Percentiles rank a stretch among this genome's conserved stretches.
Conservation (phyloP, 1,140 invertebrate genomes). For the Drosophila sulfurigaster region DNA sequence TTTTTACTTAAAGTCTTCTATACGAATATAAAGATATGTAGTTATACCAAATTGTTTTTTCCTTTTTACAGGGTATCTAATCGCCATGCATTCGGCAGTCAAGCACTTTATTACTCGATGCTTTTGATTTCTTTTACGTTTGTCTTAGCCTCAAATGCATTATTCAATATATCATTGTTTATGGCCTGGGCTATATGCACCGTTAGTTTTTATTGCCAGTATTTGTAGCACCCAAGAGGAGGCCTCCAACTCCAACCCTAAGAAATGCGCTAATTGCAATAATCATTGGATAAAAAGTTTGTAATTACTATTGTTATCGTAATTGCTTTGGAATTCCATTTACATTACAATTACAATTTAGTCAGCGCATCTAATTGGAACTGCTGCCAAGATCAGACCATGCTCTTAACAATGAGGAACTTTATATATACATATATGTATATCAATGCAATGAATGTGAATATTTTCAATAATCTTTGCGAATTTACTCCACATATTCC, state of each 20-base stretch:
- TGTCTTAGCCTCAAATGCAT: slow-evolving; percentile 55
- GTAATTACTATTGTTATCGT: slow-evolving; percentile 52
- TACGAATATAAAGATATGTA: too few relatives aligned
- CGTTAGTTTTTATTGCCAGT: slow-evolving; percentile 51
- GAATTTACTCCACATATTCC: neutral
- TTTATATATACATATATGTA: neutral
- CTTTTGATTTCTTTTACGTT: neutral
- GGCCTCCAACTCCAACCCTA: slow-evolving; percentile 16
- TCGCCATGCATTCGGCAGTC: neutral
- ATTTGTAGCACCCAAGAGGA: neutral
- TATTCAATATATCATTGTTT: slow-evolving; percentile 68
- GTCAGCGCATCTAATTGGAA: slow-evolving; percentile 54
- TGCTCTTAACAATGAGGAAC: slow-evolving; percentile 34
- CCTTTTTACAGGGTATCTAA: neutral
- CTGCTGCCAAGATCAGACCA: slow-evolving; percentile 28
- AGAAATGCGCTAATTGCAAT: slow-evolving; percentile 57
- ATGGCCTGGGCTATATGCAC: slow-evolving; percentile 58
- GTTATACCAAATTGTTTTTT: too few relatives aligned
- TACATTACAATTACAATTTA: slow-evolving; percentile 21
- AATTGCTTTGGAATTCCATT: slow-evolving; percentile 56
- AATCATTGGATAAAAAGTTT: slow-evolving; percentile 44
- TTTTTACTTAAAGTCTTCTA: too few relatives aligned
- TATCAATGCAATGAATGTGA: neutral
- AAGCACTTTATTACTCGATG: slow-evolving; percentile 5
- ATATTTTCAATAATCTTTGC: neutral